Conservation (phyloP, 2,113 vertebrate species). For the Condylura cristata region DNA sequence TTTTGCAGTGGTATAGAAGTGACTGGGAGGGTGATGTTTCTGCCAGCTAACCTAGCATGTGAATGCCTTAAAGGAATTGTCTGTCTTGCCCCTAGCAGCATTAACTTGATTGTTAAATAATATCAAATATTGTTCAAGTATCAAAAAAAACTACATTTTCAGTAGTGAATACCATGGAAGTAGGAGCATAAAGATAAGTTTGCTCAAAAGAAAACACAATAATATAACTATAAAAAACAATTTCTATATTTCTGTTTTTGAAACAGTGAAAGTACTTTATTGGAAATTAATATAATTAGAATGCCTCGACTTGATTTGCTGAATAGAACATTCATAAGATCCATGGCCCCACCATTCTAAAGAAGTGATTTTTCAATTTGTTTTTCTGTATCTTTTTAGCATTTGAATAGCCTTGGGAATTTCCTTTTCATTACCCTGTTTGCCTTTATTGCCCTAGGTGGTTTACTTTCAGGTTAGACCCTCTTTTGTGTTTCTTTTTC, state of each 20-base stretch:
- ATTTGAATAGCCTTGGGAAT: not conserved
- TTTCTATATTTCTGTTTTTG: slow-evolving; percentile 39
- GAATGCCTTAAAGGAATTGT: slow-evolving; percentile 11
- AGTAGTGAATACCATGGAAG: slow-evolving; percentile 37
- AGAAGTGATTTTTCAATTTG: not conserved
- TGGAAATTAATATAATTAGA: slow-evolving; percentile 42
- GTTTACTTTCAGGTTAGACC: not conserved
- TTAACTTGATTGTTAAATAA: slow-evolving; percentile 40
- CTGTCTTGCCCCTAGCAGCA: not conserved
- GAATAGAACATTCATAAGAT: slow-evolving; percentile 9
- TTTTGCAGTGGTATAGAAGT: not conserved
- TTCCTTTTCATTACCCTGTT: not conserved
- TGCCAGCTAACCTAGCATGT: not conserved
- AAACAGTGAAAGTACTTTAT: not conserved
- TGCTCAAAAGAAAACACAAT: not conserved
- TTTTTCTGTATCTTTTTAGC: not conserved
- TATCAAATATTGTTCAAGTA: slow-evolving; percentile 27
- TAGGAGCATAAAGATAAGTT: slow-evolving; percentile 45
- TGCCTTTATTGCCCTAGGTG: not conserved
- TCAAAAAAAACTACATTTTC: not conserved
- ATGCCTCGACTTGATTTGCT: slow-evolving; percentile 31
- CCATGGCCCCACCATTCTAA: not conserved
- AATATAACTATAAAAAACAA: slow-evolving; percentile 48
- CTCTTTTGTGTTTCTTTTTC: not conserved
- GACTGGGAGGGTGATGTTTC: not conserved